Conservation (phyloP, 2,797 vertebrate species). For the Petrocephalus sullivani region DNA sequence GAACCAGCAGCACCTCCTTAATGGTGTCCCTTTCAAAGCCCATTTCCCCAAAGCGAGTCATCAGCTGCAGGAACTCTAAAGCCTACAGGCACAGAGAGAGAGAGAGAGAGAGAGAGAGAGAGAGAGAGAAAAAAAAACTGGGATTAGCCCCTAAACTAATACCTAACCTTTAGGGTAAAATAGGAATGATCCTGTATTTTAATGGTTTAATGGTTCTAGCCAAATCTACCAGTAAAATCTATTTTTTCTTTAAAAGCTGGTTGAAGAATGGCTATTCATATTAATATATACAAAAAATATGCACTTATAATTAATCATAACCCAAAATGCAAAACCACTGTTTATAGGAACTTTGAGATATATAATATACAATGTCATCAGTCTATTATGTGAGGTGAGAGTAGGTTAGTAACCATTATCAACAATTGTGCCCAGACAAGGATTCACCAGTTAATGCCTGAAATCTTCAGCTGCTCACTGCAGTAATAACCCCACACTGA, state of each 20-base stretch:
- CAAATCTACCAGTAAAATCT: not conserved
- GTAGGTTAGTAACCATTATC: not conserved
- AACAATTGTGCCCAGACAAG: not conserved
- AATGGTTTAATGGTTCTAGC: not conserved
- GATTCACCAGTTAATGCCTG: not conserved
- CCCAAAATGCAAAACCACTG: not conserved
- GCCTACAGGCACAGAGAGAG: slow-evolving; percentile 59
- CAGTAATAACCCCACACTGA: slow-evolving; percentile 45
- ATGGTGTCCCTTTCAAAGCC: slow-evolving; percentile 92
- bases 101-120: not conserved
- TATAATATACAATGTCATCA: too few species aligned
- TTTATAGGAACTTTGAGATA: too few species aligned
- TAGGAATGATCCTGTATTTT: not conserved
- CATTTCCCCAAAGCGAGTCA: slow-evolving; percentile 98
- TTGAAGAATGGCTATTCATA: not conserved
- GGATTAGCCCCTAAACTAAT: not conserved
- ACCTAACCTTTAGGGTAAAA: not conserved
- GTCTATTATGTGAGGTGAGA: too few species aligned
- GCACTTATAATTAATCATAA: not conserved
- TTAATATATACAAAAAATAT: not conserved
- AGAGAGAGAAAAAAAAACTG: not conserved
- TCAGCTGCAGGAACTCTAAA: slow-evolving; percentile 85
- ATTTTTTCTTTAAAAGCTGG: not conserved
- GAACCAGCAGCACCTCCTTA: slow-evolving; percentile 87
- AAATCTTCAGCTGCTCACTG: not conserved